Evolutionary conservation across 2,113 vertebrate species (phyloP), one percentile per base, ranked within the genome.

Genomic region (Seriola aureovittata): DNA sequence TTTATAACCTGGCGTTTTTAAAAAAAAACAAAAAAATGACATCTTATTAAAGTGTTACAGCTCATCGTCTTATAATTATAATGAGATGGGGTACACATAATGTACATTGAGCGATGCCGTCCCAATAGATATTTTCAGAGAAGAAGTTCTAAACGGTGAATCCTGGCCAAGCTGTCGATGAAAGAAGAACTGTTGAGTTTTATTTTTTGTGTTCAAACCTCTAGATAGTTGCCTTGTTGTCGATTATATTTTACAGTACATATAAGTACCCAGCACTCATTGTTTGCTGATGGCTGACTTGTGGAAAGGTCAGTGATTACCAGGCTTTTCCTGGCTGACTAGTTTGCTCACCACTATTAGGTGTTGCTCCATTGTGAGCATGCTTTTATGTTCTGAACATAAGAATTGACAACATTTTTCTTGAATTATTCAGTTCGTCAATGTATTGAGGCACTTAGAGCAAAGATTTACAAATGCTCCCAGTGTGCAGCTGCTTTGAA

Each of bases 301-400:
- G 12, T 52, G 19, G 42, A 72, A 78, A 54, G 63, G 64, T 44
- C 55, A 46, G 34, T 23, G 36, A n/a, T 48, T 19, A 12, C 65
- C 23, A 4, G 29, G 40, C 38, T 42, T 34, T 73, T 5, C 19
- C 36, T 19, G 8, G 34, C 44, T 67, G 63, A 38, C 36, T 32
- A 48, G 19, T 14, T 50, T 36, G 7, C 21, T 60, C 2, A 2
- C 21, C 1, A 34, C 48, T 23, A 38, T n/a, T 48, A 67, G 29
- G 16, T 16, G 29, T 34, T 29, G 6, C 5, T 36, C 16, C 9
- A 9, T 34, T 9, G 19, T 21, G 21, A 55, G 6, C 38, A 14
- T n/a, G 2, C 62, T 60, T 76, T 60, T 66, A 10, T 67, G 29
- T 44, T 9, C 34, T 29, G 29, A 29, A 29, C 29, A 29, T 17